Evolutionary conservation across 2,888 invertebrate genomes (phyloP), one percentile per base, ranked within the genome.

Genomic region (Anodontia alba): DNA sequence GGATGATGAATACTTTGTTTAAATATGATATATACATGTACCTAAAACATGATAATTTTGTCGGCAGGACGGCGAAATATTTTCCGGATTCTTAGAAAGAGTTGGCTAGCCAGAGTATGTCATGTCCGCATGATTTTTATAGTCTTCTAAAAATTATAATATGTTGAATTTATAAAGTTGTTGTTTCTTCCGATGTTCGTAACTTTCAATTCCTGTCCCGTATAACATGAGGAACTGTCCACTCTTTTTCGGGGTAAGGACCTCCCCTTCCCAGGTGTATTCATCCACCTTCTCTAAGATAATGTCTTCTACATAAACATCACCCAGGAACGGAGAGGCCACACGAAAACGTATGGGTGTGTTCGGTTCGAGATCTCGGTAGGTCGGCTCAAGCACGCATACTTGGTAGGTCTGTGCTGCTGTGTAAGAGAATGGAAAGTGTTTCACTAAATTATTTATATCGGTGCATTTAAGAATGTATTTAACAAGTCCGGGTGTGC

Each of bases 381-480:
- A 83, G 3, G 86, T 86, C 7, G 86, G 86, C 31, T 86, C 86
- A 12, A 86, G 76, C 20, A 86, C 57, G 57, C 86, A 86, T 0
- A 81, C 83, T 43, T 86, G 86, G 31, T 76, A 83, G 1, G 86
- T 86, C 73, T 86, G 86, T 7, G 86, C 86, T 0, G 83, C 81
- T 0, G 86, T 86, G 49, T 86, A 86, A 0, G 86, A 86, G 36
- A 86, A 83, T 1, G 86, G 86, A 36, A 86, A 86, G 73, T 80
- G 78, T 62, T 86, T 86, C 31, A 86, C 79, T 33, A 86, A 20
- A 69, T 86, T 86, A 74, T 86, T 86, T 7, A 86, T 86, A 77
- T 86, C 86, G 8, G 86, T 86, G 36, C 86, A 86, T 68, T 86
- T 86, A n/a, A 86, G 75, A 26, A 86, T 86, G 57, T 86, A 86